phyloP scores from a whole-genome alignment of 1,140 invertebrate species.

The Drosophila pruinosa region DNA sequence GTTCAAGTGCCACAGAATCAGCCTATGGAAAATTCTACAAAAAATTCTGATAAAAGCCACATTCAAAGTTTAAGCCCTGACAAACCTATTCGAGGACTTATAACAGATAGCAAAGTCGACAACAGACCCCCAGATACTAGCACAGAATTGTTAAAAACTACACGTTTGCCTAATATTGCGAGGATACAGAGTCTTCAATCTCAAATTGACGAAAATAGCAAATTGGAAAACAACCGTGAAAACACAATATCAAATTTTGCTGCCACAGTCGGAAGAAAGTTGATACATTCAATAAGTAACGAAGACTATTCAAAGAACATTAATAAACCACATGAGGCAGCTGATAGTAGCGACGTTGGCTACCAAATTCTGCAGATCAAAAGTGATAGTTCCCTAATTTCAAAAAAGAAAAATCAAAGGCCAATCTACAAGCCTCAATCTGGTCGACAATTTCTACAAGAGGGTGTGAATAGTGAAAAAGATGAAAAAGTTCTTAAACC shows the following conservation, averaged over 20 bases:
- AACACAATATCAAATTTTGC: constrained; percentile 26
- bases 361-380: constrained; percentile 78
- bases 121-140: not conserved
- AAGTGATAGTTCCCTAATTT: constrained; percentile 74
- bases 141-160: not conserved
- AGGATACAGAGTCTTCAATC: not conserved
- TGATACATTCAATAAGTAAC: constrained; percentile 69
- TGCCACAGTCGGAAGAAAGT: constrained; percentile 41
- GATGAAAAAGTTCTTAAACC: constrained; percentile 24
- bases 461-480: constrained; percentile 29
- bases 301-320: constrained; percentile 60
- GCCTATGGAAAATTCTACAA: constrained; percentile 18
- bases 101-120: constrained; percentile 8
- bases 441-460: constrained; percentile 48
- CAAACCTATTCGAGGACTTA: not conserved
- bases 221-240: constrained; percentile 16
- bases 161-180: constrained; percentile 2
- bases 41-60: constrained; percentile 22
- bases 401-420: constrained; percentile 64
- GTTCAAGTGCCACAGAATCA: constrained; percentile 3
- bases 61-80: not conserved
- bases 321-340: constrained; percentile 41
- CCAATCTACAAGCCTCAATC: constrained; percentile 73
- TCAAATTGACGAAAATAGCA: constrained; percentile 6
- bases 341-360: constrained; percentile 41